Conservation (phyloP, 1,140 invertebrate genomes). For the Aphelenchoides fujianensis region DNA sequence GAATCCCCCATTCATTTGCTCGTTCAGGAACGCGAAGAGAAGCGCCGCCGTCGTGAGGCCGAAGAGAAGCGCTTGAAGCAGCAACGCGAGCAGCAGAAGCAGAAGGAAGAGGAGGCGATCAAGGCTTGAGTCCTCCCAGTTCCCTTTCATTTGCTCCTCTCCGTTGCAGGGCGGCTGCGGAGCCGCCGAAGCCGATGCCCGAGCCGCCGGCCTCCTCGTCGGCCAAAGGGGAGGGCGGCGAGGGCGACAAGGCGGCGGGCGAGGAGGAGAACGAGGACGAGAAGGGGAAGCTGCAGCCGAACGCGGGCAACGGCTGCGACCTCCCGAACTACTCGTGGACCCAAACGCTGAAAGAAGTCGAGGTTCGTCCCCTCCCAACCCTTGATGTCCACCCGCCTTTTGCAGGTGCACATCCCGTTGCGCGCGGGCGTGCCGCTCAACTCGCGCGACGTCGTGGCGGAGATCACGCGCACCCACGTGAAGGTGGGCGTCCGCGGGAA, state of each 20-base stretch:
- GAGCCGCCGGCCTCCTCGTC: not conserved
- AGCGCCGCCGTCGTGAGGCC: conserved; percentile 29
- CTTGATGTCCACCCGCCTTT: conserved; percentile 11
- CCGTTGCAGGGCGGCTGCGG: not conserved
- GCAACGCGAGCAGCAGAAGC: not conserved
- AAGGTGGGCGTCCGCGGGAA: conserved; percentile 87
- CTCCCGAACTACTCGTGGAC: conserved; percentile 79
- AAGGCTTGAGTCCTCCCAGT: not conserved
- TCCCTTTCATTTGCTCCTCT: not conserved
- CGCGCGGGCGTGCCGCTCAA: conserved; percentile 74
- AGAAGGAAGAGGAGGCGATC: conserved; percentile 15
- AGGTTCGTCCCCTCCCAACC: conserved; percentile 72
- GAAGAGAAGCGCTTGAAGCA: conserved; percentile 29
- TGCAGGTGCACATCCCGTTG: conserved; percentile 78
- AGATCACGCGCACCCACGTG: conserved; percentile 77
- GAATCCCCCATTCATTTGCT: not conserved
- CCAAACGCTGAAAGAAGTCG: conserved; percentile 89
- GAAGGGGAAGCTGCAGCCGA: conserved; percentile 74
- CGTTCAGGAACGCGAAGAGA: conserved; percentile 34
- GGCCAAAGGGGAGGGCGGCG: not conserved
- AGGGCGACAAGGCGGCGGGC: not conserved
- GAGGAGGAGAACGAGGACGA: conserved; percentile 36
- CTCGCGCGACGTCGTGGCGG: conserved; percentile 78
- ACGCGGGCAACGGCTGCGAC: conserved; percentile 91
- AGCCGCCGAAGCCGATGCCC: not conserved